phyloP scores from a whole-genome alignment of 2,797 vertebrate species.

The Moxostoma hubbsi region DNA sequence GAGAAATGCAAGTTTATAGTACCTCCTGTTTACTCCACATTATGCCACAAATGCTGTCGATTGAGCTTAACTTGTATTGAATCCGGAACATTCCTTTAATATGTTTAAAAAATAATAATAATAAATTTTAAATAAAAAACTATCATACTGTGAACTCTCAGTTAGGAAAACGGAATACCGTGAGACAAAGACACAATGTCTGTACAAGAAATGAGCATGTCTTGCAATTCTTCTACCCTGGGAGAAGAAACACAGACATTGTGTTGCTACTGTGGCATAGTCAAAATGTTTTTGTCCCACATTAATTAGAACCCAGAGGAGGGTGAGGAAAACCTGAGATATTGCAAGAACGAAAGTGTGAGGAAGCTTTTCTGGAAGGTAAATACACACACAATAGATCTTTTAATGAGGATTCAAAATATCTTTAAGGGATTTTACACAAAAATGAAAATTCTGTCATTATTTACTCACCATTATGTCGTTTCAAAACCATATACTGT shows the following conservation, averaged over 20 bases:
- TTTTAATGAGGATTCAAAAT: slow-evolving; percentile 14
- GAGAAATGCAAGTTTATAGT: too few species aligned
- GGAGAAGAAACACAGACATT: slow-evolving; percentile 62
- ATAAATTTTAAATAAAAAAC: too few species aligned
- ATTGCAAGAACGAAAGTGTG: slow-evolving; percentile 44
- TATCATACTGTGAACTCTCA: background rate
- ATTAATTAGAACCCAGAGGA: slow-evolving; percentile 76
- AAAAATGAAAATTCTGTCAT: too few species aligned
- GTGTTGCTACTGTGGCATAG: slow-evolving; percentile 46
- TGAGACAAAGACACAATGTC: slow-evolving; percentile 35
- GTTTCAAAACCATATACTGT: too few species aligned
- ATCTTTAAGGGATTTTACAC: background rate
- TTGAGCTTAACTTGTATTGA: too few species aligned
- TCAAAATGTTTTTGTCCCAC: slow-evolving; percentile 61
- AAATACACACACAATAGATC: slow-evolving; percentile 4
- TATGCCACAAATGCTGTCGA: too few species aligned
- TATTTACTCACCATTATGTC: too few species aligned
- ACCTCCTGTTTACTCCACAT: too few species aligned
- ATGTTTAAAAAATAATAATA: slow-evolving; percentile 19
- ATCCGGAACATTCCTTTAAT: background rate
- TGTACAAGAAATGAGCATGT: slow-evolving; percentile 30
- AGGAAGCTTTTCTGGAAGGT: slow-evolving; percentile 53
- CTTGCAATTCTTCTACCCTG: slow-evolving; percentile 52
- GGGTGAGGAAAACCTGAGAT: slow-evolving; percentile 57
- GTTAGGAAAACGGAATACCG: too few species aligned